Evolutionary conservation across 2,797 vertebrate genomes (phyloP), one percentile per base, ranked within the genome.

Genomic region (Sphenopsis melanotis): DNA sequence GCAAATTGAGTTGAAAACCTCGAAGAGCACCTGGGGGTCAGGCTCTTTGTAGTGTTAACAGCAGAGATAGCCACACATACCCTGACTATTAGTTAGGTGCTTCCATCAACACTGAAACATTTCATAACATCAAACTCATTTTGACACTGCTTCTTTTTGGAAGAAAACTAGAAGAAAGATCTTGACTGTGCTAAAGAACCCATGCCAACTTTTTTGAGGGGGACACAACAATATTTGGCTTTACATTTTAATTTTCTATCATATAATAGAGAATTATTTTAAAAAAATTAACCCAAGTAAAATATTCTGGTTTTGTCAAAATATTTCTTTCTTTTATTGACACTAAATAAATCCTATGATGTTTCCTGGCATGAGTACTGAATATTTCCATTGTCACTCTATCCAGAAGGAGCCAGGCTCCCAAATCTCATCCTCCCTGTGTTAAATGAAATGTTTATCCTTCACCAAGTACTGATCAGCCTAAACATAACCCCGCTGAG

Each of bases 271-370:
- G 12, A 88, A 77, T 34, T 80, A 49, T 63, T 63, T 63, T 46
- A 15, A 42, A 34, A 9, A 64, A 2, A 22, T 9, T 34, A 74
- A 56, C 18, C 14, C 52, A 76, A 69, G 59, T 21, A 74, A 93
- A 95, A 91, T 87, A 83, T 85, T 91, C 69, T 34, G 32, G 3
- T n/a, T 93, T 94, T 94, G 88, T 93, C 88, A 94, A 95, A 94
- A 86, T 7, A 85, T 71, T 68, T 57, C 61, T 79, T 68, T 65
- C 26, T 76, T 89, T 89, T 87, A 87, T 80, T 94, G 94, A 94
- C 89, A 77, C 64, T 37, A 86, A 88, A 87, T 63, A 27, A 76
- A 82, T 91, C 44, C 66, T 78, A 52, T 46, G 63, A 93, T 79
- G 9, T 87, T 92, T 93, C 47, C 60, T 95, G 95, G 91, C 85